Evolutionary conservation across 2,797 vertebrate species (phyloP), one percentile per base, ranked within the genome.

Genomic region (Hemitrygon akajei): DNA sequence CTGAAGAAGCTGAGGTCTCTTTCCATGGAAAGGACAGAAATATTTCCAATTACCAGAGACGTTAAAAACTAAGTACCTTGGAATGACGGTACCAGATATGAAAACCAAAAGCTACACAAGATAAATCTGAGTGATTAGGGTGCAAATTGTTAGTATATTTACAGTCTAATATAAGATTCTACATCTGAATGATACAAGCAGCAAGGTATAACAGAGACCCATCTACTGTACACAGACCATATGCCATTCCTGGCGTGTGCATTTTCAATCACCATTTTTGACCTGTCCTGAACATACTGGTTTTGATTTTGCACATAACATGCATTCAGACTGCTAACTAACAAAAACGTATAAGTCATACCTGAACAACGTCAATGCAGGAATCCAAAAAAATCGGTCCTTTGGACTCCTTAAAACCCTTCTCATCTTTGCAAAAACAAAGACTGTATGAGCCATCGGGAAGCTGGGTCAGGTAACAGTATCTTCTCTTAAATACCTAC

Each of bases 341-440:
- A n/a, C 63, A 69, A 18, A 89, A 14, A 9, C 22, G 14, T 22
- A 37, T 1, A 37, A 4, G 18, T 16, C 37, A 22, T 96, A 99
- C 98, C 98, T 98, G 98, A 89, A 98, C 95, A 81, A 99, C 98
- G 0, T 99, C 98, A 18, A 98, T 98, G 94, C 98, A 99, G 58
- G 99, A 98, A 7, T 99, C 99, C 96, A 99, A 95, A 95, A 98
- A 99, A 95, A 99, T 99, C 95, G 98, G 99, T 93, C 98, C 98
- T 97, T 99, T 99, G 93, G 98, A 98, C 60, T 99, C 99, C 95
- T 99, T 99, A 94, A 97, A 98, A 95, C 98, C 98, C 95, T 99
- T 99, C 95, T 99, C 98, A 94, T 99, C 99, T 96, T 99, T 99
- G 95, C 99, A 99, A 71, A 98, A 99, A 96, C 99, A 99, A 87